A percentile compares a stretch with the other conserved stretches of the same genome.
phyloP scores from a whole-genome alignment of 2,888 invertebrate species.

The Nasonovia ribisnigri region DNA sequence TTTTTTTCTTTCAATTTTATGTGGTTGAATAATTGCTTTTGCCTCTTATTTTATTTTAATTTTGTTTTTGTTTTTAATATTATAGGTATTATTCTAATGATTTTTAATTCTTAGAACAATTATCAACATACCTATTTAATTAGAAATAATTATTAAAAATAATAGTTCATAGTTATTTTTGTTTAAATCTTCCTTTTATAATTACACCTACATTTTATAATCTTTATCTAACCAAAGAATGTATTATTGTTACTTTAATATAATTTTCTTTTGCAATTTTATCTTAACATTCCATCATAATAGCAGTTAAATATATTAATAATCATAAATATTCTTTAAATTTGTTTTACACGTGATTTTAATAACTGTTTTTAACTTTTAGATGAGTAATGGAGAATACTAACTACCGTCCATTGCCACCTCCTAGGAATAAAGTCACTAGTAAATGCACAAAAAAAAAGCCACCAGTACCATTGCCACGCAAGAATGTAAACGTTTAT shows the following conservation, averaged over 20 bases:
- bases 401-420: conserved; percentile 54
- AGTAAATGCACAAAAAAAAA: conserved; percentile 54
- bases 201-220: conserved; percentile 39
- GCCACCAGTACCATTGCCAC: conserved; percentile 66
- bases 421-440: conserved; percentile 44
- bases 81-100: conserved; percentile 26
- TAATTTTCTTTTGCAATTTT: conserved; percentile 41
- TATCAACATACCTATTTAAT: conserved; percentile 58
- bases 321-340: conserved; percentile 39
- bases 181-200: conserved; percentile 42
- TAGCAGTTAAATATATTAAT: conserved; percentile 27
- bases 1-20: neutral
- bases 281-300: conserved; percentile 47
- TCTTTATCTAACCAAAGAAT: conserved; percentile 29
- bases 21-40: neutral
- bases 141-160: conserved; percentile 38
- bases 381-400: conserved; percentile 63
- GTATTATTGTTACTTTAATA: conserved; percentile 43
- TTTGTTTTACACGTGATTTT: conserved; percentile 57
- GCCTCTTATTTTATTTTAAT: conserved; percentile 30
- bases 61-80: conserved; percentile 50
- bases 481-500: conserved; percentile 60
- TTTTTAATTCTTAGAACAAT: conserved; percentile 36
- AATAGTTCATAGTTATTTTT: conserved; percentile 41
- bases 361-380: conserved; percentile 58